Conservation (phyloP, 2,113 vertebrate species). For the Megaleporinus macrocephalus region DNA sequence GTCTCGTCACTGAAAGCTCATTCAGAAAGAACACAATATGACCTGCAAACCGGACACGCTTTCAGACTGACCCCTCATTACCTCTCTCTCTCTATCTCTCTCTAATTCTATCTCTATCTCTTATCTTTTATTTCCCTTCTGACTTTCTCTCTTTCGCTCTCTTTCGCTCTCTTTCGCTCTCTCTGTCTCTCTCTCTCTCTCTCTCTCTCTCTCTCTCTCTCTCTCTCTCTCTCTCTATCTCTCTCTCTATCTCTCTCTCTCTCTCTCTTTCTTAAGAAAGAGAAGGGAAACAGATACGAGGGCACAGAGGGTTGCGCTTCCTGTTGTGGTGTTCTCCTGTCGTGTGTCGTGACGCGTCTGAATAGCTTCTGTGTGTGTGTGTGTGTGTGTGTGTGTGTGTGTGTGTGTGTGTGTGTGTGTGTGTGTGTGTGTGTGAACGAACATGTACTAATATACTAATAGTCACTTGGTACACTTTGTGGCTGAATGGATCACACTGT, state of each 20-base stretch:
- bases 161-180: neutral
- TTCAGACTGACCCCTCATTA: neutral
- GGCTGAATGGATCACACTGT: neutral
- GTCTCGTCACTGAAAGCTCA: too few species aligned
- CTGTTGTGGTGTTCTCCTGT: conserved; percentile 55
- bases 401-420: conserved; percentile 2
- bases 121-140: neutral
- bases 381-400: neutral
- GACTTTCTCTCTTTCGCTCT: neutral
- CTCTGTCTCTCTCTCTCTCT: neutral
- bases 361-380: conserved; percentile 23
- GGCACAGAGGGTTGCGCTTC: conserved; percentile 51
- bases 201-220: neutral
- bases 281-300: conserved; percentile 48
- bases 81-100: conserved; percentile 6
- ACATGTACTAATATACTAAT: too few species aligned
- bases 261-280: neutral
- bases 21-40: neutral
- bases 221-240: neutral
- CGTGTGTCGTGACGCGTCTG: conserved; percentile 17
- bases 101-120: too few species aligned
- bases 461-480: neutral
- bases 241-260: neutral
- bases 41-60: neutral
- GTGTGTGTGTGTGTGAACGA: neutral